phyloP scores from a whole-genome alignment of 2,888 invertebrate genomes.

The Lycophotia porphyrea region DNA sequence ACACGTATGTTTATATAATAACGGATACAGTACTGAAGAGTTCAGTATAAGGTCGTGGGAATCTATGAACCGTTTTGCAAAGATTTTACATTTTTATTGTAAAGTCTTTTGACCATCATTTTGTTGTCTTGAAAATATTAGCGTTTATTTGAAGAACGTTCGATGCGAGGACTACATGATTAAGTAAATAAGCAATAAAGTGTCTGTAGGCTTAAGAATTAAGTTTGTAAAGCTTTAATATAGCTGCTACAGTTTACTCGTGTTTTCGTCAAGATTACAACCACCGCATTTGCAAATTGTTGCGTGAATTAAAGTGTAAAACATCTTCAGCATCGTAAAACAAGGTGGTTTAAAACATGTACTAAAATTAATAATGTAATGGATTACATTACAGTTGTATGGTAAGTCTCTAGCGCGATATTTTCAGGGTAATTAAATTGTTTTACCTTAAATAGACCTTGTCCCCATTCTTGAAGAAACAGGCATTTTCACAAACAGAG shows the following conservation, averaged over 20 bases:
- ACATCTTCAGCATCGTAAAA: background rate
- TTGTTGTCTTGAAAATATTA: background rate
- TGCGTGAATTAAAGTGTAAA: slow-evolving; percentile 18
- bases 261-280: slow-evolving; percentile 32
- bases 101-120: background rate
- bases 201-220: background rate
- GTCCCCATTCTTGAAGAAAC: background rate
- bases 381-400: background rate
- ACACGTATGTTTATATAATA: slow-evolving; percentile 13
- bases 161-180: background rate
- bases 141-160: background rate
- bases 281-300: slow-evolving; percentile 22
- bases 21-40: slow-evolving; percentile 9
- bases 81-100: background rate
- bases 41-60: slow-evolving; percentile 12
- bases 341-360: background rate
- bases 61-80: background rate
- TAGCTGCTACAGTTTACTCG: slow-evolving; percentile 1
- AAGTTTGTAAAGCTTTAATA: slow-evolving; percentile 15
- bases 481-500: background rate
- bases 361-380: background rate
- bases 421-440: background rate
- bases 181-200: slow-evolving; percentile 2
- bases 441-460: background rate
- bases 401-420: background rate